phyloP scores from a whole-genome alignment of 2,888 invertebrate genomes.

The Hymenopus coronatus region DNA sequence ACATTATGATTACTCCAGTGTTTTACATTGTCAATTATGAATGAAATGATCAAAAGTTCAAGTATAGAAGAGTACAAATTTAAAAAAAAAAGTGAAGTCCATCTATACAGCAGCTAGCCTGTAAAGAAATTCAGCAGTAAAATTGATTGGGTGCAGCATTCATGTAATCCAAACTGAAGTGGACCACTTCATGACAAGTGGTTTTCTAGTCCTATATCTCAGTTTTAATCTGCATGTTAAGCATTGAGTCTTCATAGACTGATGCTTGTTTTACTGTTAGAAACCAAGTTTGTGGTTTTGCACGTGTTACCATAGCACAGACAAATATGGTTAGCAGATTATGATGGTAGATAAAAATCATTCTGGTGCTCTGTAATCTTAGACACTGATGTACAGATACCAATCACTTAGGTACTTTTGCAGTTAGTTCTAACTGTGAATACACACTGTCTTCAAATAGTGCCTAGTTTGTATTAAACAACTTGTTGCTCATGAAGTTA shows the following conservation, averaged over 20 bases:
- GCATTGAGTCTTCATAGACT: background rate
- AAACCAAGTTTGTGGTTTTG: background rate
- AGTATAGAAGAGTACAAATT: background rate
- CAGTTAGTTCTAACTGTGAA: background rate
- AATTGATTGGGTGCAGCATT: background rate
- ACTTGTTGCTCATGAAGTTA: background rate
- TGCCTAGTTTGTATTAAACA: background rate
- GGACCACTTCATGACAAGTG: background rate
- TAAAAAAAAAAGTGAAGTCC: background rate
- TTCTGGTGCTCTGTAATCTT: background rate
- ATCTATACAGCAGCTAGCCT: background rate
- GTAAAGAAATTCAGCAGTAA: background rate
- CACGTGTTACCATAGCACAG: background rate
- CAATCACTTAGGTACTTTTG: background rate
- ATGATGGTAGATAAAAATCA: background rate
- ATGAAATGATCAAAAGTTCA: background rate
- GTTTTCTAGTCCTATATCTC: background rate
- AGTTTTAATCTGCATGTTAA: background rate
- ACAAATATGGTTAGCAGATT: background rate
- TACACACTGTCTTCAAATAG: background rate
- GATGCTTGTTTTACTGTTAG: background rate
- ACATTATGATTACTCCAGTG: background rate
- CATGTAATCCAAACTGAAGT: background rate
- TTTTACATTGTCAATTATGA: background rate
- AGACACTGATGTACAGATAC: background rate